Conservation (phyloP, 23 tunicate genomes). For the Halocynthia aurantium region DNA sequence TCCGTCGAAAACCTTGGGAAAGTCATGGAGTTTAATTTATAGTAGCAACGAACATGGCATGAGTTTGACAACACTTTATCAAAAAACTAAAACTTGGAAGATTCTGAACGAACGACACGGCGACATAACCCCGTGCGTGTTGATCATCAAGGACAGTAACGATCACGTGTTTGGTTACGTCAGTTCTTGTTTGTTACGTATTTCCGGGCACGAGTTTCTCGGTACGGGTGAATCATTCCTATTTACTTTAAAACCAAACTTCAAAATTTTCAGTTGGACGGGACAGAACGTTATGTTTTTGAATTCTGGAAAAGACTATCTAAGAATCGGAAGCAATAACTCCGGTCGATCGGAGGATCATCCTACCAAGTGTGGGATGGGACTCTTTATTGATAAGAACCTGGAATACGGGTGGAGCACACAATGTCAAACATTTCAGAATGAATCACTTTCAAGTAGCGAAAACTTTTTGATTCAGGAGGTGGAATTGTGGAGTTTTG, state of each 20-base stretch:
- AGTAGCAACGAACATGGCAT: slow-evolving; percentile 5
- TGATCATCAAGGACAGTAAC: background rate
- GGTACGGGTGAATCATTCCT: slow-evolving; percentile 19
- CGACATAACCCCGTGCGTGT: slow-evolving; percentile 1
- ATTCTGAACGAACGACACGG: background rate
- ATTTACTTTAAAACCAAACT: slow-evolving; percentile 1
- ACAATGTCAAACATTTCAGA: slow-evolving; percentile 15
- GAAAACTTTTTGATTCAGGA: slow-evolving; percentile 7
- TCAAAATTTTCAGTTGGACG: slow-evolving; percentile 4
- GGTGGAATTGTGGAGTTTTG: slow-evolving; percentile 18
- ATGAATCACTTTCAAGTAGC: background rate
- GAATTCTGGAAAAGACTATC: slow-evolving; percentile 6
- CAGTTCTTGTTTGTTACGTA: background rate
- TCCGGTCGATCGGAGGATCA: background rate
- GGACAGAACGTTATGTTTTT: slow-evolving; percentile 4
- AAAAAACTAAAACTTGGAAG: background rate
- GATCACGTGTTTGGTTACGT: background rate
- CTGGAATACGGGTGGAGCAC: slow-evolving; percentile 7
- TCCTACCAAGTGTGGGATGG: background rate
- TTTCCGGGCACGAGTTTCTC: background rate
- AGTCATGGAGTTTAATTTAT: background rate
- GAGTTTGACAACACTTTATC: slow-evolving; percentile 9
- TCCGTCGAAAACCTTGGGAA: background rate
- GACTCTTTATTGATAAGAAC: background rate
- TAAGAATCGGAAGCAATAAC: slow-evolving; percentile 4